Percentiles rank a stretch among this genome's conserved stretches.
Conservation (phyloP, 2,888 invertebrate species). For the Palloptera scutellata region DNA sequence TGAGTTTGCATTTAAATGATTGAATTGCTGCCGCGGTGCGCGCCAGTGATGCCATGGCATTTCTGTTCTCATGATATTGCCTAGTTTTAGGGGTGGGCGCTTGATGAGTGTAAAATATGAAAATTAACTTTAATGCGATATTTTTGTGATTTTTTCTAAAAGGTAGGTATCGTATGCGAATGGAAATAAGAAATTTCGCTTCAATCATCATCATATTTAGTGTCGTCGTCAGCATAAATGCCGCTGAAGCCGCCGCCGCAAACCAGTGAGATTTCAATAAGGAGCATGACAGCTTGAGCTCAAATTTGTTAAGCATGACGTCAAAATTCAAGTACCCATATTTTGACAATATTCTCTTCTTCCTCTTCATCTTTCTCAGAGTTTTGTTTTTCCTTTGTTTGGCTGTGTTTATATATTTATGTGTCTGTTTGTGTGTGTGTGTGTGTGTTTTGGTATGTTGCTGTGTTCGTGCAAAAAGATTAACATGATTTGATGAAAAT, state of each 20-base stretch:
- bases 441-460: constrained; percentile 13
- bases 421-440: not conserved
- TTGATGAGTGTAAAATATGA: constrained; percentile 52
- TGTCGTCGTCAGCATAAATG: constrained; percentile 32
- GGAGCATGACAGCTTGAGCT: too few species aligned
- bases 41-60: constrained; percentile 28
- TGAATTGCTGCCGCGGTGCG: constrained; percentile 44
- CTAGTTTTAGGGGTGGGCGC: not conserved
- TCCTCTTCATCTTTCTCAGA: constrained; percentile 7
- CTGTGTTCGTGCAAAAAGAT: constrained; percentile 44
- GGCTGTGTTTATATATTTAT: constrained; percentile 2
- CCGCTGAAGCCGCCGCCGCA: too few species aligned
- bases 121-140: constrained; percentile 53
- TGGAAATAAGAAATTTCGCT: constrained; percentile 47
- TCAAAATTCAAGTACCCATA: too few species aligned
- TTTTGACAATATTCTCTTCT: too few species aligned
- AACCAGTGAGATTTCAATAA: too few species aligned
- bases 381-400: constrained; percentile 45
- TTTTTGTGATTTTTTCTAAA: not conserved
- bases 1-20: constrained; percentile 48
- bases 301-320: too few species aligned
- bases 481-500: constrained; percentile 55
- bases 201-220: constrained; percentile 37
- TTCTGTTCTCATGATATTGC: too few species aligned
- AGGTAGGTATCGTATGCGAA: too few species aligned